A percentile compares a stretch with the other conserved stretches of the same genome.
phyloP scores from a whole-genome alignment of 2,113 vertebrate genomes.

The Dendropsophus ebraccatus region DNA sequence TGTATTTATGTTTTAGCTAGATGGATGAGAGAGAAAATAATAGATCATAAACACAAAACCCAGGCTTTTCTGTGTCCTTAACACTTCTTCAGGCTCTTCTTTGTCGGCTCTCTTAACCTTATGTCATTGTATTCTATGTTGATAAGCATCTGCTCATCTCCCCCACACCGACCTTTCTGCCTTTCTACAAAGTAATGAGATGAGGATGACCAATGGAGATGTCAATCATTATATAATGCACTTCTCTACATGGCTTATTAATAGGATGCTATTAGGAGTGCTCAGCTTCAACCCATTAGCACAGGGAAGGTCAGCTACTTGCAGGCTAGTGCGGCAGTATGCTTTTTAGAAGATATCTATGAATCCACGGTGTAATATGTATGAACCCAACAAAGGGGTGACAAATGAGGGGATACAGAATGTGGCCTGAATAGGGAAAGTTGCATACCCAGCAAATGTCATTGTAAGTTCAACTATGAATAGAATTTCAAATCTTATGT shows the following conservation, averaged over 20 bases:
- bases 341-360: background rate
- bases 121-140: background rate
- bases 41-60: background rate
- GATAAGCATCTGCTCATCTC: conserved; percentile 16
- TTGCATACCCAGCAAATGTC: no score
- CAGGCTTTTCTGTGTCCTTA: background rate
- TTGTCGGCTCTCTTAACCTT: conserved; percentile 11
- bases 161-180: background rate
- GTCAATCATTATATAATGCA: conserved; percentile 22
- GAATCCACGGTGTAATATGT: background rate
- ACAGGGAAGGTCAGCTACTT: background rate
- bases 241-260: conserved; percentile 8
- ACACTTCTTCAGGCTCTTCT: background rate
- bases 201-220: background rate
- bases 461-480: no score
- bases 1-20: background rate
- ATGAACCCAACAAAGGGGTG: background rate
- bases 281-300: conserved; percentile 14
- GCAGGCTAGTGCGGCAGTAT: background rate
- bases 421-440: no score
- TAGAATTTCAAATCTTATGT: no score
- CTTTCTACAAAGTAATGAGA: background rate
- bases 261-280: background rate
- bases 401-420: background rate
- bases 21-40: background rate